These are phyloP conservation scores for Galagoides demidoff DNA, from an alignment of 2,797 vertebrate genomes.

Conservation along the genomic window DNA sequence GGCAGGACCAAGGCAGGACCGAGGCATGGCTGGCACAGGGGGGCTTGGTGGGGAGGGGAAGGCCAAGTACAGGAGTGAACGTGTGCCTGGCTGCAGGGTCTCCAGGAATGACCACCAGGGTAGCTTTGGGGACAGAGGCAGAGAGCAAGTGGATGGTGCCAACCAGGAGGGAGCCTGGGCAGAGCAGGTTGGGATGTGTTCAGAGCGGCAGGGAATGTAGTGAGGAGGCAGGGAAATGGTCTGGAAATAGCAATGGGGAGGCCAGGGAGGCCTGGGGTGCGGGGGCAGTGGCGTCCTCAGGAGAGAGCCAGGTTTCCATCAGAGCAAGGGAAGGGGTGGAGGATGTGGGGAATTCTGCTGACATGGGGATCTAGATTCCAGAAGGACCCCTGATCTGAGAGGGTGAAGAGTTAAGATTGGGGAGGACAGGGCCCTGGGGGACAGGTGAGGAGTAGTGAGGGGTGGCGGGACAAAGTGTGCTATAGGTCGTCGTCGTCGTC, in stretches of 20 bases:
- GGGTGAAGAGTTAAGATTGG: neutral
- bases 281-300: neutral
- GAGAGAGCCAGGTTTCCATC: neutral
- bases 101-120: neutral
- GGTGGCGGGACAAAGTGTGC: neutral
- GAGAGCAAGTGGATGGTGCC: accelerated
- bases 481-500: neutral
- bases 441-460: neutral
- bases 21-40: accelerated
- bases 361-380: neutral
- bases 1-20: neutral
- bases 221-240: neutral
- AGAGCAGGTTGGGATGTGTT: neutral
- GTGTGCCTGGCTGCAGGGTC: neutral
- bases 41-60: neutral
- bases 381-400: no score
- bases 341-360: neutral
- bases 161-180: no score
- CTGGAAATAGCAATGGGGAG: neutral
- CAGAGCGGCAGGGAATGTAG: neutral
- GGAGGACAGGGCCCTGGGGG: neutral
- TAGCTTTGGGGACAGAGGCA: neutral
- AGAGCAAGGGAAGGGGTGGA: neutral
- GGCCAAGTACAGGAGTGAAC: neutral
- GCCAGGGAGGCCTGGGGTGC: neutral